Evolutionary conservation across 2,797 vertebrate species (phyloP).

Genomic region (Rhinoraja longicauda): DNA sequence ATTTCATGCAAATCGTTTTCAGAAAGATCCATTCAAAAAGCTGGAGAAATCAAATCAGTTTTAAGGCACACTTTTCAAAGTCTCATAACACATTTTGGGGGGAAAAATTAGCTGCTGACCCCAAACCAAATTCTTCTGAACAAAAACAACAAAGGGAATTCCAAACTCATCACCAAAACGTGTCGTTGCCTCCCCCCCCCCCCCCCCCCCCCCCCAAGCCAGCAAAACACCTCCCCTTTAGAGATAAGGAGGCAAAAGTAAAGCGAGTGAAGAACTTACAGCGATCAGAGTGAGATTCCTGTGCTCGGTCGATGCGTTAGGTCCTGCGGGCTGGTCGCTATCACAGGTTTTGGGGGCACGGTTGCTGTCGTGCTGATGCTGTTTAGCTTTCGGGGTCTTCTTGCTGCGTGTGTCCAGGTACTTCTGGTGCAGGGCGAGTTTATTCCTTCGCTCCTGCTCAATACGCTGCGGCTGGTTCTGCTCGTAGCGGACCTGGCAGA

Average conservation of each 20-base stretch:
- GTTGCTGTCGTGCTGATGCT: constrained; percentile 52
- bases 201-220: too few species aligned
- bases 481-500: constrained; percentile 85
- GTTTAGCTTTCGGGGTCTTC: constrained; percentile 47
- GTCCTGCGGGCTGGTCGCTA: constrained; percentile 44
- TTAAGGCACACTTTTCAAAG: not conserved
- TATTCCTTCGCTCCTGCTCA: constrained; percentile 84
- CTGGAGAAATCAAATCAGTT: not conserved
- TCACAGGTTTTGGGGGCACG: constrained; percentile 55
- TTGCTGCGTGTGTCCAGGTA: constrained; percentile 65
- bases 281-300: constrained; percentile 79
- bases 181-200: not conserved
- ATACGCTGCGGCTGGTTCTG: constrained; percentile 82
- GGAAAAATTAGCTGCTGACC: not conserved
- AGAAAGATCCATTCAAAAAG: not conserved
- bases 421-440: constrained; percentile 69
- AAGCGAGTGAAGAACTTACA: constrained; percentile 62
- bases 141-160: constrained; percentile 7
- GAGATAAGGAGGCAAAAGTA: not conserved
- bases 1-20: not conserved
- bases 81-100: not conserved
- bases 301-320: constrained; percentile 59
- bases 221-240: too few species aligned
- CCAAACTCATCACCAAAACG: not conserved
- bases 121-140: not conserved